These are phyloP conservation scores for Villa cingulata DNA, from an alignment of 2,888 invertebrate genomes.

Conservation along the genomic window DNA sequence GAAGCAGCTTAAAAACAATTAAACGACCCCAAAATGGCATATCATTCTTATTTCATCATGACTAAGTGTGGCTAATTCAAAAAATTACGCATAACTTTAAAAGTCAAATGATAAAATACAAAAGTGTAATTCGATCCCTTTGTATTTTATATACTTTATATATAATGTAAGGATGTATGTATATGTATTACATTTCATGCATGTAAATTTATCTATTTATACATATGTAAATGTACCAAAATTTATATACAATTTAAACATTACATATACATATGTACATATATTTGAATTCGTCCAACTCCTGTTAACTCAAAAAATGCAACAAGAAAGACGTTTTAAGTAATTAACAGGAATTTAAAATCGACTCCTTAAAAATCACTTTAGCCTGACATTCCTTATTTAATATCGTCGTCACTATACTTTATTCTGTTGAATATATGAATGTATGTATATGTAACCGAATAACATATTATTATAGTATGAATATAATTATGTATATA, in stretches of 20 bases:
- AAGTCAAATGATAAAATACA: background rate
- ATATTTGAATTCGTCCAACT: background rate
- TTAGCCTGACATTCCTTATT: background rate
- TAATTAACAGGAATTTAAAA: conserved; percentile 16
- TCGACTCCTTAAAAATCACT: conserved; percentile 4
- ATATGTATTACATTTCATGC: no score
- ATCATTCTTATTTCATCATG: conserved; percentile 21
- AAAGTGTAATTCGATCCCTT: background rate
- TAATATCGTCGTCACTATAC: background rate
- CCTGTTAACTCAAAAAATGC: background rate
- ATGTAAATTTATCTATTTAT: no score
- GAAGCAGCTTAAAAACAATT: conserved; percentile 9
- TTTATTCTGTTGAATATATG: no score
- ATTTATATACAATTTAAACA: background rate
- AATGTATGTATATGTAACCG: no score
- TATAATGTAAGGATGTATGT: background rate
- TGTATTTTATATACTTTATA: background rate
- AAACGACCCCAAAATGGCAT: conserved; percentile 16
- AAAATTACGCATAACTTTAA: background rate
- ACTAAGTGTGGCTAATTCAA: conserved; percentile 21
- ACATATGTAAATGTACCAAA: no score
- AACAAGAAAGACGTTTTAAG: conserved; percentile 13
- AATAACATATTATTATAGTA: no score
- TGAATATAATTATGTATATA: no score
- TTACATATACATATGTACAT: background rate